Evolutionary conservation across 2,113 vertebrate species (phyloP).

Genomic region (Bothrops jararaca): DNA sequence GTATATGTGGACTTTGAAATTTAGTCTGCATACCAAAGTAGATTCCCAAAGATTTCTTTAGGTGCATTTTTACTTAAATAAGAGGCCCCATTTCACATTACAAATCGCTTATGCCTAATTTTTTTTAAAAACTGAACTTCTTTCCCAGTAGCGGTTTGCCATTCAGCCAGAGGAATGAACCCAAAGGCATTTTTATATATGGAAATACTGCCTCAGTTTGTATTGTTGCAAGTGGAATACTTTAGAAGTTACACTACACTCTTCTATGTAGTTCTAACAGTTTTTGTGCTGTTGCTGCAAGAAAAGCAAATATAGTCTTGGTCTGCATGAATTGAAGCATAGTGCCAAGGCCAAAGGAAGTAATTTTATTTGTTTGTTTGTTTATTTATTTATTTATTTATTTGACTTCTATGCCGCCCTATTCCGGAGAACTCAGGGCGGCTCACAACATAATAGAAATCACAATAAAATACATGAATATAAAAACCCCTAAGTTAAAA

Average conservation of each 20-base stretch:
- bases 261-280: background rate
- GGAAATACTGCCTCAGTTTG: background rate
- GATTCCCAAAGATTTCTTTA: background rate
- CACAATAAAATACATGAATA: too few relatives aligned
- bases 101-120: background rate
- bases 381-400: too few relatives aligned
- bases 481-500: too few relatives aligned
- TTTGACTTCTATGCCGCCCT: too few relatives aligned
- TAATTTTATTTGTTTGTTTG: too few relatives aligned
- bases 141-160: background rate
- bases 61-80: background rate
- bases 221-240: background rate
- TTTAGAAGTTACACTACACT: background rate
- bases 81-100: background rate
- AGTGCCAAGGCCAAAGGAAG: background rate
- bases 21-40: background rate
- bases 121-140: background rate
- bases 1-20: background rate
- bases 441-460: too few relatives aligned
- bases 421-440: too few relatives aligned
- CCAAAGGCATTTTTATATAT: background rate
- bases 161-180: background rate
- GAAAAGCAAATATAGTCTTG: background rate
- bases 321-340: background rate
- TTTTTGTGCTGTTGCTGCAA: background rate